These are phyloP conservation scores for Sebastes vulpes DNA, from an alignment of 2,797 vertebrate genomes.

Conservation along the genomic window DNA sequence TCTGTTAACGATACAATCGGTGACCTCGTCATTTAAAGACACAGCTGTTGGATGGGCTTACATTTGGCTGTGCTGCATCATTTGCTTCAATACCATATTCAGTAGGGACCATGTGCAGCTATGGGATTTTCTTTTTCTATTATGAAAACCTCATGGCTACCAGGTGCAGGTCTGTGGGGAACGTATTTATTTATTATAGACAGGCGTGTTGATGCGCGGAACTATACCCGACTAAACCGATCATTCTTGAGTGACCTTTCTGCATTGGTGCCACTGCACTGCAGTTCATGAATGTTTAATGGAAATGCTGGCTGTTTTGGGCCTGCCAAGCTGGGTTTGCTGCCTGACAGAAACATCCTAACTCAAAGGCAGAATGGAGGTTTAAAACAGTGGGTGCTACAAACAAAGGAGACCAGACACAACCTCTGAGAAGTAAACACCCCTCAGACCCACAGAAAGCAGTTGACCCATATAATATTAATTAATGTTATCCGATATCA, in stretches of 20 bases:
- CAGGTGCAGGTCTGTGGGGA: slow-evolving; percentile 54
- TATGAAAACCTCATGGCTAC: slow-evolving; percentile 9
- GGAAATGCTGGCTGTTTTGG: slow-evolving; percentile 68
- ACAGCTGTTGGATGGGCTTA: background rate
- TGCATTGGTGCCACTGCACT: slow-evolving; percentile 73
- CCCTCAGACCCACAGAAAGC: slow-evolving; percentile 32
- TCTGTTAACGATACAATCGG: background rate
- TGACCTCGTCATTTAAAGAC: slow-evolving; percentile 7
- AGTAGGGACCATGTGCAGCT: slow-evolving; percentile 11
- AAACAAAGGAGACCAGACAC: slow-evolving; percentile 44
- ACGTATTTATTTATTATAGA: slow-evolving; percentile 63
- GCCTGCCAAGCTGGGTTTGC: slow-evolving; percentile 67
- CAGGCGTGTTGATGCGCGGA: slow-evolving; percentile 35
- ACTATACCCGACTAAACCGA: slow-evolving; percentile 58
- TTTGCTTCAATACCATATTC: slow-evolving; percentile 37
- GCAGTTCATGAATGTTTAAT: slow-evolving; percentile 85
- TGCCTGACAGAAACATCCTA: slow-evolving; percentile 69
- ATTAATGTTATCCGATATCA: slow-evolving; percentile 11
- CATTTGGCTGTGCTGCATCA: slow-evolving; percentile 6
- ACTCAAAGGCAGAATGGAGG: slow-evolving; percentile 66
- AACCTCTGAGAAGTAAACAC: slow-evolving; percentile 56
- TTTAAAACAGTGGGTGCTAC: slow-evolving; percentile 51
- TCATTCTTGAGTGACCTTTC: slow-evolving; percentile 81
- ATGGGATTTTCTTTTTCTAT: slow-evolving; percentile 54
- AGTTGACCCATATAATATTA: slow-evolving; percentile 19